Conservation (phyloP, 2,888 invertebrate species). For the Caradrina kadenii region DNA sequence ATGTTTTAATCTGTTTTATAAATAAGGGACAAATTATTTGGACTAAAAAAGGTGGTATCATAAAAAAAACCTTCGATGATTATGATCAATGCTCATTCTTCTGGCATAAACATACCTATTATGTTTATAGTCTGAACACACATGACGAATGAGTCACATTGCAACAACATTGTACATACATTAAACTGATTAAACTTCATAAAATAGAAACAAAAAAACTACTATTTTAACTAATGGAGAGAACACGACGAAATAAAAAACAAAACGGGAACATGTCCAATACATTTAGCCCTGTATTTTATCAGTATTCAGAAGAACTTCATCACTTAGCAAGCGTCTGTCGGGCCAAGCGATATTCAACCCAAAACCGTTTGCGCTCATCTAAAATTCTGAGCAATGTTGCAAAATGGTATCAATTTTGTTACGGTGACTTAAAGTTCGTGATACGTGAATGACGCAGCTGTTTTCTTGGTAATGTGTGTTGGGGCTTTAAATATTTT, state of each 20-base stretch:
- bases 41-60: no score
- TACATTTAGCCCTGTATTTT: constrained; percentile 24
- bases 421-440: constrained; percentile 10
- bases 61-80: no score
- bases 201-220: no score
- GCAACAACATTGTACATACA: no score
- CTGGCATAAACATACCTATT: no score
- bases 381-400: constrained; percentile 30
- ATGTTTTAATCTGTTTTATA: no score
- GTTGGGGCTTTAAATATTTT: constrained; percentile 2
- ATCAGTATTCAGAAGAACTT: constrained; percentile 3
- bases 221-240: no score
- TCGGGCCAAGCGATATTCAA: neutral
- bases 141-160: no score
- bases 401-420: constrained; percentile 9
- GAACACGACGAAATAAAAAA: constrained; percentile 1
- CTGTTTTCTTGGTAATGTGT: constrained; percentile 3
- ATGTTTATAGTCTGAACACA: no score
- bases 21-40: no score
- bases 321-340: constrained; percentile 12
- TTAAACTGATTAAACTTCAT: no score
- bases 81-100: no score
- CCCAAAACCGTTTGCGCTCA: constrained; percentile 24
- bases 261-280: constrained; percentile 26
- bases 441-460: constrained; percentile 27